These are phyloP conservation scores for Hypsibius dujardini DNA, from an alignment of 1,140 invertebrate genomes.

Conservation along the genomic window DNA sequence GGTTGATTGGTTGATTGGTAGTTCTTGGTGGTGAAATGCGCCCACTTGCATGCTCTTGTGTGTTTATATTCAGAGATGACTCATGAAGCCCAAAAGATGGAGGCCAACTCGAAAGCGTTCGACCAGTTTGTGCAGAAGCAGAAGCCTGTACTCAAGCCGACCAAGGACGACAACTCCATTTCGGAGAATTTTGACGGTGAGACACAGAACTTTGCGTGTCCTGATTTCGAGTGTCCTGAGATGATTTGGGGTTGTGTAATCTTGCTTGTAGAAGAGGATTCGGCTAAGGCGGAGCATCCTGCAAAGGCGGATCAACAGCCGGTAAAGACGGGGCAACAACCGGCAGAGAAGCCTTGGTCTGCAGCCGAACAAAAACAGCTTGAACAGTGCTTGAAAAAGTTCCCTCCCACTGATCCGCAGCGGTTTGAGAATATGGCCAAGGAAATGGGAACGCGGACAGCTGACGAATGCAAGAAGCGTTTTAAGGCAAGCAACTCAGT, in stretches of 20 bases:
- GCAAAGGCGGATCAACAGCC: no score
- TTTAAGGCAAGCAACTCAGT: constrained; percentile 49
- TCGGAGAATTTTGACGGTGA: constrained; percentile 16
- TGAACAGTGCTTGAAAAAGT: constrained; percentile 90
- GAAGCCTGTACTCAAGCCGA: constrained; percentile 37
- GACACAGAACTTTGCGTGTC: constrained; percentile 21
- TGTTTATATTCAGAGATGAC: no score
- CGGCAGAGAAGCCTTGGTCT: constrained; percentile 53
- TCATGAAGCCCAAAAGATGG: constrained; percentile 17
- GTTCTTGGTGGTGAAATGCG: no score
- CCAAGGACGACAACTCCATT: neutral
- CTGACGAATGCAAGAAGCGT: constrained; percentile 89
- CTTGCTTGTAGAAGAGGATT: no score
- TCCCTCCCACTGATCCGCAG: constrained; percentile 58
- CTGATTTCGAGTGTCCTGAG: no score
- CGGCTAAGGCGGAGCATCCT: no score
- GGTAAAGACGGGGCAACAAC: neutral
- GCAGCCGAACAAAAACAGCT: constrained; percentile 78
- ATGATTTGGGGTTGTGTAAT: no score
- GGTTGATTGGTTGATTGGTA: no score
- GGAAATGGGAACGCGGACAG: constrained; percentile 64
- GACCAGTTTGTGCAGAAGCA: constrained; percentile 73
- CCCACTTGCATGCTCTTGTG: no score
- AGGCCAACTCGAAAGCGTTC: constrained; percentile 75
- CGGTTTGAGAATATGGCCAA: constrained; percentile 84